Evolutionary conservation across 1,140 invertebrate species (phyloP), one percentile per base, ranked within the genome.

Genomic region (Mycetomoellerius zeteki): DNA sequence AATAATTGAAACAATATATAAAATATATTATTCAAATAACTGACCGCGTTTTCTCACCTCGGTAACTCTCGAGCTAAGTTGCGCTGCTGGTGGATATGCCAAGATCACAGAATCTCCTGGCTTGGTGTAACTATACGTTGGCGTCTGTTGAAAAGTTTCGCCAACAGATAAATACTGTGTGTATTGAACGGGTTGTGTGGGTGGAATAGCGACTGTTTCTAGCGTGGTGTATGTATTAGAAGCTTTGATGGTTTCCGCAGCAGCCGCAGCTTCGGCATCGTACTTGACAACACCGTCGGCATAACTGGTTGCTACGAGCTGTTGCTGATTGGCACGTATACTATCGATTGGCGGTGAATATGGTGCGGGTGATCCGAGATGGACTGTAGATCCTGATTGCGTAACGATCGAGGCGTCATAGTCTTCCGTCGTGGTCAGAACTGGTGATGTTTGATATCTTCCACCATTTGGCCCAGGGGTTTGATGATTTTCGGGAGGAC

Each of bases 221-320:
- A 95, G 85, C 0, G 94, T 95, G 3, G 95, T 94, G 60, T 95
- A 95, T 2, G 95, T 95, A 60, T 92, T 95, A 0, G 92, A 90
- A 0, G 88, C 88, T 71, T 95, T 95, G 27, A 95, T 92, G 24
- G 88, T 91, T 0, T 95, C 94, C 4, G 92, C 69, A 0, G 93
- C 86, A 0, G 86, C 89, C 1, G 90, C 90, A 0, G 92, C 60
- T 10, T 73, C 86, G 0, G 92, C 27, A 8, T 90, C 88, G 73
- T 89, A 89, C 21, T 89, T 89, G 47, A 89, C 85, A 5, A 60
- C 65, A 6, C 21, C 72, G 62, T 90, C 86, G 50, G 80, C 30
- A 24, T 91, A 91, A 0, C 81, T 89, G 2, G 81, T 27, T 10
- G 86, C 75, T 19, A 87, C 21, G 24, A 85, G 87, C 5, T 89